Percentiles rank a stretch among this genome's conserved stretches.
phyloP scores from a whole-genome alignment of 2,113 vertebrate genomes.

The Scartelaos histophorus region DNA sequence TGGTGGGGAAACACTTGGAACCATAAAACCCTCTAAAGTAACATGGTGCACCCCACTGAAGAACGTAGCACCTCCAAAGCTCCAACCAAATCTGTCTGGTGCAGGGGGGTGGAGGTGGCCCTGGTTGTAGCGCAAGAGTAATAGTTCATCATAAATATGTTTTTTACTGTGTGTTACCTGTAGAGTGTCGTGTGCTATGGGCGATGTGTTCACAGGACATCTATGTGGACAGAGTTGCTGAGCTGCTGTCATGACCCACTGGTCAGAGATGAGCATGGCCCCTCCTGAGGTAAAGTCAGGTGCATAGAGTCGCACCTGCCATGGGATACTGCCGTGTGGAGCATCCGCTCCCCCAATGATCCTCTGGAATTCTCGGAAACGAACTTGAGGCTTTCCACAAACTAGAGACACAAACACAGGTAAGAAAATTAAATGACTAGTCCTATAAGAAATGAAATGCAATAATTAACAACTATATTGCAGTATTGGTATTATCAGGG shows the following conservation, averaged over 20 bases:
- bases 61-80: no score
- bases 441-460: background rate
- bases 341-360: constrained; percentile 58
- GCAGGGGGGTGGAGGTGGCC: no score
- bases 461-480: background rate
- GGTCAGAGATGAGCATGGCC: constrained; percentile 65
- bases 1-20: no score
- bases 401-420: constrained; percentile 43
- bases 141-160: no score
- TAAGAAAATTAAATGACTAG: background rate
- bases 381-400: constrained; percentile 54
- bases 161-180: constrained; percentile 25
- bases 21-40: no score
- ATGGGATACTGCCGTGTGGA: constrained; percentile 55
- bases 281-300: constrained; percentile 17
- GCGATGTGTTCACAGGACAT: fast-evolving
- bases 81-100: no score
- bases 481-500: background rate
- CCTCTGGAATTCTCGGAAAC: background rate
- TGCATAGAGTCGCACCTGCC: constrained; percentile 69
- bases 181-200: fast-evolving
- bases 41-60: no score
- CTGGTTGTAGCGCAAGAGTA: no score
- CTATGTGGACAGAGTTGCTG: background rate
- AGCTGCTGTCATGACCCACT: constrained; percentile 74